Base-by-base conservation (phyloP, 1,140 invertebrate species). In the Sitobion miscanthi region DNA sequence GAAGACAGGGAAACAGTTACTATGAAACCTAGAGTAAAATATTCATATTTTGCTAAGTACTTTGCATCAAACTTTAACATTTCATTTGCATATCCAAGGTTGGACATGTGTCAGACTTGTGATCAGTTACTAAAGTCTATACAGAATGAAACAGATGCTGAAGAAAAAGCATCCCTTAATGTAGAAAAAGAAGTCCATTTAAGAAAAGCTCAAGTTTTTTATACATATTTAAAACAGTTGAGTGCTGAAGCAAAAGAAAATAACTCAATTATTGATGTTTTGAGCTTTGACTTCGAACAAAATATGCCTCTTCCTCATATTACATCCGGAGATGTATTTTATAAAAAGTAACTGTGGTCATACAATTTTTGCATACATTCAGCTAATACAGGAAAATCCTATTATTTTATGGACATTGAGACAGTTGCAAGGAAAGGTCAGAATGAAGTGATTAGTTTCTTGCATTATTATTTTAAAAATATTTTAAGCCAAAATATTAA, bases 221-320 rank as follows among this genome's bases (percentile, higher is more conserved):
- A 89, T 52, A 89, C 87, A 17, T n/a, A 89, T 54, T 89, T 89
- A 89, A 89, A 89, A n/a, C 45, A 52, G 45, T 88, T 88, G 47
- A 47, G 42, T 49, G 45, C 42, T 49, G 52, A 89, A 89, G 87
- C 49, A 30, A 89, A 89, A 89, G 25, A 89, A 89, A 42, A 42
- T 42, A 42, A 89, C n/a, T 57, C n/a, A 35, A 89, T 89, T 25
- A 57, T 57, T 89, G 87, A 89, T 54, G 87, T 88, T 35, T 35
- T 89, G 17, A 89, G 87, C n/a, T 90, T 90, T 69, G 57, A 47
- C 45, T 90, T 90, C 25, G 57, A 77, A 90, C 89, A 90, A 14
- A 57, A 57, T 57, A 57, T 57, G 89, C 23, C 57, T 14, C 42
- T 90, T 5, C 57, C 89, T 21, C 35, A 35, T 35, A 35, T 35